Evolutionary conservation across 2,113 vertebrate genomes (phyloP).

Genomic region (Cynoglossus semilaevis): DNA sequence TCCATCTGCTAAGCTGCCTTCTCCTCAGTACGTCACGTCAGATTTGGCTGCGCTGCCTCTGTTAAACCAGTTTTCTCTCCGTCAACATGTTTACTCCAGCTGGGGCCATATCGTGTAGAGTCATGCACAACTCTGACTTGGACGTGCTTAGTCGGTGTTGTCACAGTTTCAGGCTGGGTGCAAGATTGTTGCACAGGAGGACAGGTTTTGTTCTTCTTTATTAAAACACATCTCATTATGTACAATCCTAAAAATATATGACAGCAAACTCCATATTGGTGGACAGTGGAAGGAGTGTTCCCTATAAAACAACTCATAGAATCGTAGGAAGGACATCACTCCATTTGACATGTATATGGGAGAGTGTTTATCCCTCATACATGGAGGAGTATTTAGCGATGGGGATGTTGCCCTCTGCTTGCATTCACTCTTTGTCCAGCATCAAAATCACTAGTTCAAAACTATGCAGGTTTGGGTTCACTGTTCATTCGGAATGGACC

Average conservation of each 20-base stretch:
- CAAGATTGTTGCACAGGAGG: conserved; percentile 9
- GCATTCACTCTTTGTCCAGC: no score
- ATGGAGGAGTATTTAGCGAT: no score
- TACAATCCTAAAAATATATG: conserved; percentile 1
- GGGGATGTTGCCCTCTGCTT: no score
- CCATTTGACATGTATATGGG: no score
- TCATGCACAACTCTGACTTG: conserved; percentile 8
- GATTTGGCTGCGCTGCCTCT: conserved; percentile 25
- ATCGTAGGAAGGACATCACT: no score
- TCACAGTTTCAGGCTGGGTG: conserved; percentile 1
- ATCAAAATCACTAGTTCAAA: no score
- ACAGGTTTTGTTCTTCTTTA: not conserved
- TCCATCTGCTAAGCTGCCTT: conserved; percentile 15
- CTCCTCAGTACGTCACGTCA: conserved; percentile 33
- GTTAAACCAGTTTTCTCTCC: conserved; percentile 27
- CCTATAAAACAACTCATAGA: no score
- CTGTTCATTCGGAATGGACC: no score
- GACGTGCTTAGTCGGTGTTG: conserved; percentile 3
- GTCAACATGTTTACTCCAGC: conserved; percentile 23
- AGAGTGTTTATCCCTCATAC: no score
- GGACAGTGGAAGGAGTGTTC: no score
- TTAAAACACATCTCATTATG: not conserved
- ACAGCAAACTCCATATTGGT: not conserved
- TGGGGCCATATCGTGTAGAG: conserved; percentile 20
- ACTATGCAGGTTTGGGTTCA: no score